Base-by-base conservation (phyloP, 2,888 invertebrate species). In the Leistus spinibarbis region DNA sequence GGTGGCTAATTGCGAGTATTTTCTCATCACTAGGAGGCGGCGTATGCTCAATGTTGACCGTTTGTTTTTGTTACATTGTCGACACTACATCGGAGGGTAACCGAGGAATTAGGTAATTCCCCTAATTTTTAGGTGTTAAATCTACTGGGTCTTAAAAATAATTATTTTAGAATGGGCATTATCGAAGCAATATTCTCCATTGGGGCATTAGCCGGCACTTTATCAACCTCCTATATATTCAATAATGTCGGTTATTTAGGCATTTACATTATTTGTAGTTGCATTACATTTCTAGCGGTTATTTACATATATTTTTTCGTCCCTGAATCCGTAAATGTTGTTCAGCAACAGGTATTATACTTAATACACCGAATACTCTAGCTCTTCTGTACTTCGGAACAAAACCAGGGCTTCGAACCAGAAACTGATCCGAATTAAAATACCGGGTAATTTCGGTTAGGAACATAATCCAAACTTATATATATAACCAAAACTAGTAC, bases 201-300 rank as follows among this genome's bases (percentile, higher is more conserved):
- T 0, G 93, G 93, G 13, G 85, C 90, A 77, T 86, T 93, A 74
- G 73, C 88, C 19, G 93, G 93, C 10, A 86, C 88, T 10, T 81
- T 91, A 20, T 80, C 85, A 0, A 92, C 92, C 78, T 88, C 92
- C 1, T 88, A 89, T 76, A 80, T 92, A 0, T 88, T 91, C 71
- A 86, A 86, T 53, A 81, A 83, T 1, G 86, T 87, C 19, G 90
- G 90, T 10, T 90, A 89, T 80, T 83, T 54, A 16, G 75, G 75
- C 19, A 64, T 75, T 22, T 75, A 69, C n/a, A 27, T 24, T 13
- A 69, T 75, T 20, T 68, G 75, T 69, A 60, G 69, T 27, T 54
- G 22, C 3, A 27, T 75, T 16, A 24, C 69, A 27, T 20, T 75
- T 19, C 17, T 68, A 16, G 62, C 75, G 20, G 56, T 69, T 13